Percentiles rank a stretch among this genome's conserved stretches.
phyloP scores from a whole-genome alignment of 1,140 invertebrate genomes.

The Triops longicaudatus region DNA sequence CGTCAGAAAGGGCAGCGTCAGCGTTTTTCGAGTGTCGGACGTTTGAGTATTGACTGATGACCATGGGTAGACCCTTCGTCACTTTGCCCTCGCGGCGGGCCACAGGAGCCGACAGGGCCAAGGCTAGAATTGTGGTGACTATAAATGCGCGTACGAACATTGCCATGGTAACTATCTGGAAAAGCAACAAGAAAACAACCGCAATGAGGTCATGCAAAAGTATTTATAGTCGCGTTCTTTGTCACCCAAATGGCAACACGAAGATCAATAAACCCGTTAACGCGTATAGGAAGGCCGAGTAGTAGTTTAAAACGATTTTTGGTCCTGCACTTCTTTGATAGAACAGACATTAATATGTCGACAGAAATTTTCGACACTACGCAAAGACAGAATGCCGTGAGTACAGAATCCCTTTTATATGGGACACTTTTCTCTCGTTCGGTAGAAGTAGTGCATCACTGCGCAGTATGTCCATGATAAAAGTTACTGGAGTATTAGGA shows the following conservation, averaged over 20 bases:
- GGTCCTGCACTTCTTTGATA: no score
- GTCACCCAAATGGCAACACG: not conserved
- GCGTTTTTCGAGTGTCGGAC: not conserved
- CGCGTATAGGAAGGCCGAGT: not conserved
- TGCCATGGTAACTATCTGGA: not conserved
- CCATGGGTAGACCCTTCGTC: not conserved
- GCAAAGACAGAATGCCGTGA: no score
- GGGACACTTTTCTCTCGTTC: no score
- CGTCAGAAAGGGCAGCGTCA: not conserved
- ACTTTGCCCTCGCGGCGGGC: not conserved
- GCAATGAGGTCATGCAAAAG: no score
- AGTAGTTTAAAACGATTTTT: no score
- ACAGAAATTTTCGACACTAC: no score
- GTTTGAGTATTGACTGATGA: not conserved
- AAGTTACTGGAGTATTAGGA: no score
- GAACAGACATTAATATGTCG: no score
- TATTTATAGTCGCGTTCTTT: no score
- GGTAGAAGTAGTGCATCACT: no score
- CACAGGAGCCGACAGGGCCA: not conserved
- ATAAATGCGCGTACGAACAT: not conserved
- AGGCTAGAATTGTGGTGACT: not conserved
- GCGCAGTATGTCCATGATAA: no score
- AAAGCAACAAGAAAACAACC: not conserved
- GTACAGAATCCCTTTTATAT: no score
- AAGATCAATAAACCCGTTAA: not conserved